Conservation (phyloP, 2,888 invertebrate genomes). For the Onthophagus sagittarius region DNA sequence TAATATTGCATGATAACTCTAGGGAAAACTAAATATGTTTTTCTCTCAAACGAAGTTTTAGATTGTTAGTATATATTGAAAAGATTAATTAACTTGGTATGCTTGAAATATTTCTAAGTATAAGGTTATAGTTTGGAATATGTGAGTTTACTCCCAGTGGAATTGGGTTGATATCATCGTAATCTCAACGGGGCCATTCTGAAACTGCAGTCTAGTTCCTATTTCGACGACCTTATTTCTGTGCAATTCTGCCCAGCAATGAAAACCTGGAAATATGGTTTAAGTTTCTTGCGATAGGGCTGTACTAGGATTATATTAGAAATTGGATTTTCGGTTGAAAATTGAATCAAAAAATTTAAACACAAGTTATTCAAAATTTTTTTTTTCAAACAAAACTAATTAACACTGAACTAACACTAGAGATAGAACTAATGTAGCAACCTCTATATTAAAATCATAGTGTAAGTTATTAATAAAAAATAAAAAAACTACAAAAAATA, state of each 20-base stretch:
- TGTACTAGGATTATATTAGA: neutral
- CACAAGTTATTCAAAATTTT: neutral
- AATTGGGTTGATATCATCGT: neutral
- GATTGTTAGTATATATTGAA: no score
- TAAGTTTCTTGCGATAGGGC: neutral
- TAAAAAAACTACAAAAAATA: no score
- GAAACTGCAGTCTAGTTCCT: neutral
- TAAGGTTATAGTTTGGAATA: neutral
- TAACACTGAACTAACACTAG: no score
- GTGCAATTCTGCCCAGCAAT: neutral
- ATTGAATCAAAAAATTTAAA: neutral
- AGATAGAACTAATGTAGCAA: no score
- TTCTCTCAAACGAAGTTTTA: no score
- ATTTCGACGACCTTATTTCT: neutral
- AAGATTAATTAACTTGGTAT: no score
- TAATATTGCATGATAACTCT: neutral
- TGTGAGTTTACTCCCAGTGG: neutral
- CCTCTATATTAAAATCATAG: no score
- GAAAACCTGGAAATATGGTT: neutral
- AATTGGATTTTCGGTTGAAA: neutral
- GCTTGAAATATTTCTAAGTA: no score
- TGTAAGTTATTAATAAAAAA: no score
- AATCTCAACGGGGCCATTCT: neutral
- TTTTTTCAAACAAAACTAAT: no score
- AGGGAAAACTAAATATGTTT: neutral